Conservation (phyloP, 2,797 vertebrate species). For the Oreochromis grahami region DNA sequence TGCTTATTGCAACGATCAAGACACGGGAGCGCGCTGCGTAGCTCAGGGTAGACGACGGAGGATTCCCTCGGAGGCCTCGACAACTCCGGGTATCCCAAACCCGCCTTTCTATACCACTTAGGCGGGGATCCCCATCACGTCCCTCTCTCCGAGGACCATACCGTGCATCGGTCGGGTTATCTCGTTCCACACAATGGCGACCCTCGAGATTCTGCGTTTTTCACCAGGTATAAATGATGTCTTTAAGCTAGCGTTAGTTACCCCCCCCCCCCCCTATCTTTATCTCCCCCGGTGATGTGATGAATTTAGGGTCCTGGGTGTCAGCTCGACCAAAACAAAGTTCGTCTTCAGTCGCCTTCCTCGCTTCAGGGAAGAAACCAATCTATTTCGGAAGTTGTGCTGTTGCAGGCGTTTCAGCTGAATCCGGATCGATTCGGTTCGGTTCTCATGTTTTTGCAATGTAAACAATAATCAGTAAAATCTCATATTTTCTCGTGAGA, state of each 20-base stretch:
- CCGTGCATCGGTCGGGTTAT: conserved; percentile 35
- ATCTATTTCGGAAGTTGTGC: conserved; percentile 55
- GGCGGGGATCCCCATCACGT: conserved; percentile 65
- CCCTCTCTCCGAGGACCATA: conserved; percentile 59
- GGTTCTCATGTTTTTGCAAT: conserved; percentile 81
- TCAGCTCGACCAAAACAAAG: conserved; percentile 68
- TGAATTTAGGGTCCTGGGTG: conserved; percentile 58
- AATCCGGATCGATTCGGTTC: conserved; percentile 92
- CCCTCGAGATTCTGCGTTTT: conserved; percentile 54
- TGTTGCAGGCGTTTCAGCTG: conserved; percentile 51
- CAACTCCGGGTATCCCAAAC: conserved; percentile 66
- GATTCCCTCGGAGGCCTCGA: conserved; percentile 71
- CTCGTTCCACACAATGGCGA: conserved; percentile 67
- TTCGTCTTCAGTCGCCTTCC: conserved; percentile 53
- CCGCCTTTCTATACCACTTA: conserved; percentile 64
- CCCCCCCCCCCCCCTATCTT: conserved; percentile 34
- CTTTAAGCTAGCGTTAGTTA: conserved; percentile 45
- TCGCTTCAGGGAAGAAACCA: conserved; percentile 33
- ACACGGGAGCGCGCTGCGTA: conserved; percentile 6
- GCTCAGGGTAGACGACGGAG: conserved; percentile 48
- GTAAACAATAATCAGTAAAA: conserved; percentile 93
- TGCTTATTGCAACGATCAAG: conserved; percentile 21
- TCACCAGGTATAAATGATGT: conserved; percentile 53
- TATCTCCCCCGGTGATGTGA: conserved; percentile 53
- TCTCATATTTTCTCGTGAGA: conserved; percentile 94